Percentiles rank a stretch among this genome's conserved stretches.
These are phyloP conservation scores for Brachionus koreanus DNA, from an alignment of 1,140 invertebrate species.

Conservation along the genomic window DNA sequence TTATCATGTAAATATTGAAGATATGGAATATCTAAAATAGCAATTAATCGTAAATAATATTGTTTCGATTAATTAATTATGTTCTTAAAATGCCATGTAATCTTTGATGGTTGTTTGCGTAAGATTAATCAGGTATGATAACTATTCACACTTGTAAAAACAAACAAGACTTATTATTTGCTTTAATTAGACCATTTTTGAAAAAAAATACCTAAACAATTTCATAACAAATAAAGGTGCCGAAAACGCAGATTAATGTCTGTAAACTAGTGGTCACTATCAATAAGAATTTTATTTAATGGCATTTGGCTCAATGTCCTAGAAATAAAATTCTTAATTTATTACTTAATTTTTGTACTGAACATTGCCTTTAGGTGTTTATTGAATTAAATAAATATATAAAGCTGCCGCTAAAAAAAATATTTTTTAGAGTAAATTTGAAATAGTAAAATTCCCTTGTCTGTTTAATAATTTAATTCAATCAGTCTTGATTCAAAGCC, in stretches of 20 bases:
- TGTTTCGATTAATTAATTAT: background rate
- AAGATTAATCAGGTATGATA: constrained; percentile 8
- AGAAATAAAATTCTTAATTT: no score
- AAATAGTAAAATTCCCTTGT: background rate
- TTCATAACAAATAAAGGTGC: no score
- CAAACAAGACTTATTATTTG: background rate
- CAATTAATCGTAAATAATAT: background rate
- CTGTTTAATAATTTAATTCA: background rate
- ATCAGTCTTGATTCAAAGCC: background rate
- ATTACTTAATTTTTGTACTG: no score
- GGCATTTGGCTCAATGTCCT: no score
- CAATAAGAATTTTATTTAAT: no score
- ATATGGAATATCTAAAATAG: background rate
- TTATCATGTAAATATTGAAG: background rate
- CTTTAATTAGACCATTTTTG: background rate
- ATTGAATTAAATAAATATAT: no score
- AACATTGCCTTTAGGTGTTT: no score
- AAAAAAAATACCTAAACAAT: background rate
- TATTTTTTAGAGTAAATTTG: no score
- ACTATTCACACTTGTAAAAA: constrained; percentile 2
- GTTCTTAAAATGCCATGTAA: background rate
- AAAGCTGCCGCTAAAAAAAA: no score
- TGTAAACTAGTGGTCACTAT: no score
- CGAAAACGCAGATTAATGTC: no score
- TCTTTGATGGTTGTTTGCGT: background rate